A percentile compares a stretch with the other conserved stretches of the same genome.
phyloP scores from a whole-genome alignment of 2,113 vertebrate genomes.

The Poecile atricapillus region DNA sequence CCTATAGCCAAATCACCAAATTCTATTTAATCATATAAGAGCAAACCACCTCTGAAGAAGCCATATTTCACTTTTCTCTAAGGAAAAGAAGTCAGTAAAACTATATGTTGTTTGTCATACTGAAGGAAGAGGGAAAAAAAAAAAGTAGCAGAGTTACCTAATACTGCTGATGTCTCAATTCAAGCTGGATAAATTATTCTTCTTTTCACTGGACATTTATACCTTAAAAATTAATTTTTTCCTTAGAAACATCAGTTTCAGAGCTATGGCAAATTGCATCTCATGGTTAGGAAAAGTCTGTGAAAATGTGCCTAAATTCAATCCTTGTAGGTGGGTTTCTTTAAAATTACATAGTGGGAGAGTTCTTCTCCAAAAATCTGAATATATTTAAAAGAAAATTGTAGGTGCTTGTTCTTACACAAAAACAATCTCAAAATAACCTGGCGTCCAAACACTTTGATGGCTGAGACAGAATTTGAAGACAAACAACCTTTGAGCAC shows the following conservation, averaged over 20 bases:
- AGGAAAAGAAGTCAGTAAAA: neutral
- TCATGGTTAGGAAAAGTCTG: neutral
- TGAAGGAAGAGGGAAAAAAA: neutral
- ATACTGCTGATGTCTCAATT: neutral
- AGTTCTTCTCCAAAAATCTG: neutral
- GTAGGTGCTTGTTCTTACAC: neutral
- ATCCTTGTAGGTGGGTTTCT: neutral
- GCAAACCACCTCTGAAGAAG: neutral
- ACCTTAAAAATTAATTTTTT: neutral
- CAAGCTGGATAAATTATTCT: neutral
- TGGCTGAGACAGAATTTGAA: neutral
- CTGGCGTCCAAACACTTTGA: neutral
- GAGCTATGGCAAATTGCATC: neutral
- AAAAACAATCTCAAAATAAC: neutral
- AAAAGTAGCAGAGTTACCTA: neutral
- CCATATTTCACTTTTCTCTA: neutral
- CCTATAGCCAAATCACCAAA: neutral
- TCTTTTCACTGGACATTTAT: neutral
- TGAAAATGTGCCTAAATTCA: neutral
- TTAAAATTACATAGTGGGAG: neutral
- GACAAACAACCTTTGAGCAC: neutral
- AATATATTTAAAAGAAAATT: neutral
- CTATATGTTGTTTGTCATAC: neutral
- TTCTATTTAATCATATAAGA: neutral
- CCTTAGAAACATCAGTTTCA: neutral